Evolutionary conservation across 2,888 invertebrate genomes (phyloP).

Genomic region (Spilarctia lutea): DNA sequence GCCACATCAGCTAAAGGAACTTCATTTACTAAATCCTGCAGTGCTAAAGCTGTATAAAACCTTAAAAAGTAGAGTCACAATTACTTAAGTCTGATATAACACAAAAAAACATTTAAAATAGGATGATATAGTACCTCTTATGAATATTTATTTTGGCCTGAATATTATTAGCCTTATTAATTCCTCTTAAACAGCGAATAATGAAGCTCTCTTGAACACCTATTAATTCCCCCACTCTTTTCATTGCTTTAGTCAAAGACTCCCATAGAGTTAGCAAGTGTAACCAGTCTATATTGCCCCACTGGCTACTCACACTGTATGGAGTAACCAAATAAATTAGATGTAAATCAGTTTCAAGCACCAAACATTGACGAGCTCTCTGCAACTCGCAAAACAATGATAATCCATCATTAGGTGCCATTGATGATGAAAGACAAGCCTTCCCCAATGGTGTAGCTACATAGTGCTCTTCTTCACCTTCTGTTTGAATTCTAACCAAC

Average conservation of each 20-base stretch:
- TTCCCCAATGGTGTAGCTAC: slow-evolving; percentile 95
- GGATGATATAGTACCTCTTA: slow-evolving; percentile 82
- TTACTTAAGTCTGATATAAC: background rate
- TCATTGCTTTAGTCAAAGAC: slow-evolving; percentile 91
- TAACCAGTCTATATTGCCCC: slow-evolving; percentile 93
- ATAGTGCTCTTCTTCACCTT: slow-evolving; percentile 84
- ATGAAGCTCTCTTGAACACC: slow-evolving; percentile 96
- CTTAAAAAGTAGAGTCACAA: slow-evolving; percentile 69
- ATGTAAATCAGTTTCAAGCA: slow-evolving; percentile 97
- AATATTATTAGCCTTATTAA: slow-evolving; percentile 85
- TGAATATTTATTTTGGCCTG: slow-evolving; percentile 87
- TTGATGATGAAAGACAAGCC: slow-evolving; percentile 96
- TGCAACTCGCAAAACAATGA: slow-evolving; percentile 95
- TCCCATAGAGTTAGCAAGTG: slow-evolving; percentile 94
- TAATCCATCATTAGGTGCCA: slow-evolving; percentile 98
- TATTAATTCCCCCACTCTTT: slow-evolving; percentile 94
- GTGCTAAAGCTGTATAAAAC: slow-evolving; percentile 95
- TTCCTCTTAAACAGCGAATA: slow-evolving; percentile 91
- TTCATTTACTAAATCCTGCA: slow-evolving; percentile 98
- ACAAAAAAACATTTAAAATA: background rate
- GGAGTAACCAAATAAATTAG: slow-evolving; percentile 98
- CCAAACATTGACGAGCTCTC: slow-evolving; percentile 95
- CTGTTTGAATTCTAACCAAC: slow-evolving; percentile 89
- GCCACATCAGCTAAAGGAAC: slow-evolving; percentile 92
- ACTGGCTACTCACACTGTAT: slow-evolving; percentile 93